phyloP scores from a whole-genome alignment of 2,113 vertebrate species.

The Ageneiosus marmoratus region DNA sequence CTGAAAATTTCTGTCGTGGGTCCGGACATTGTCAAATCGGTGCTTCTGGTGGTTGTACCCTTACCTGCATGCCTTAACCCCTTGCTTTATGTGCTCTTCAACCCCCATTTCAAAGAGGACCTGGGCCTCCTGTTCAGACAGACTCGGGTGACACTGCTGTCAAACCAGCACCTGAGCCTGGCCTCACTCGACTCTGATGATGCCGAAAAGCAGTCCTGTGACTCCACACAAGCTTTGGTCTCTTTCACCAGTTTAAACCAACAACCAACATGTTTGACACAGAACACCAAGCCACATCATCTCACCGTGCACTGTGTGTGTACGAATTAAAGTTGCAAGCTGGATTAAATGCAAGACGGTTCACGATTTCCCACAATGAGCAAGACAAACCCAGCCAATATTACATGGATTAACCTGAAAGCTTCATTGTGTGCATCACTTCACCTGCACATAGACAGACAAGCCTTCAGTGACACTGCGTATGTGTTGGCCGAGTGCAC shows the following conservation, averaged over 20 bases:
- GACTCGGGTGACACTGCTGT: slow-evolving; percentile 63
- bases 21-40: slow-evolving; percentile 82
- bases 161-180: slow-evolving; percentile 72
- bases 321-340: not conserved
- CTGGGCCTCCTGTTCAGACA: slow-evolving; percentile 77
- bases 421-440: not conserved
- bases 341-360: not conserved
- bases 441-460: not conserved
- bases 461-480: not conserved
- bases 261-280: slow-evolving; percentile 61
- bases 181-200: slow-evolving; percentile 82
- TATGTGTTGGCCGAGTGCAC: not conserved
- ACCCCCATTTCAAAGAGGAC: slow-evolving; percentile 87
- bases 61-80: slow-evolving; percentile 90
- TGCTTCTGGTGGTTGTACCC: slow-evolving; percentile 86
- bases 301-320: slow-evolving; percentile 76
- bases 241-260: slow-evolving; percentile 72
- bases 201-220: slow-evolving; percentile 89
- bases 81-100: slow-evolving; percentile 91
- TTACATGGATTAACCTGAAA: not conserved
- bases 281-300: slow-evolving; percentile 69
- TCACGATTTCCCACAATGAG: not conserved
- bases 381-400: not conserved
- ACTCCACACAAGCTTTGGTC: slow-evolving; percentile 90
- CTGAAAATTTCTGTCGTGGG: slow-evolving; percentile 82